Evolutionary conservation across 1,140 invertebrate genomes (phyloP), one percentile per base, ranked within the genome.

Genomic region (Zaprionus tsacasi): DNA sequence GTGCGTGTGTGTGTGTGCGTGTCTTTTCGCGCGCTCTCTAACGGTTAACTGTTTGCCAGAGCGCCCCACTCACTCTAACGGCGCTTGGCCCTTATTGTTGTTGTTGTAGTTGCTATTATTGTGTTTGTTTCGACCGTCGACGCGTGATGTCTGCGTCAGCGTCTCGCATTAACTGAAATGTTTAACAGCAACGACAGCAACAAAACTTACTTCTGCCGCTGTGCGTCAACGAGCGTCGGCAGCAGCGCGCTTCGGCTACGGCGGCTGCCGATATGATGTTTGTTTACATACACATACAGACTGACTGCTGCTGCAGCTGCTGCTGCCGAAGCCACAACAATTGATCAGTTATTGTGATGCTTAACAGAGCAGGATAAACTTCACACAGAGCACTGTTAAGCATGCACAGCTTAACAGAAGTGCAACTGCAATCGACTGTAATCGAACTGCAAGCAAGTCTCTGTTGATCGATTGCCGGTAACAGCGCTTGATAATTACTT

Each of bases 141-240:
- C 48, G 60, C 45, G 30, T 61, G 40, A 21, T 70, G 45, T 61
- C 38, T 72, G 64, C 50, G 60, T 50, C 65, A 79, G 78, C 75
- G 73, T 79, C 73, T 60, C 69, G 65, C 74, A 21, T 63, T 65
- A 57, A 78, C 76, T 78, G 58, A 70, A 70, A 50, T 40, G 71
- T 61, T 38, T 48, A 60, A 57, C 65, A 50, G 65, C 33, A 50
- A 30, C 35, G 48, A 57, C 13, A 36, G 45, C 65, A 55, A 40
- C 63, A 27, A 30, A 30, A 30, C 27, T 21, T 21, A 4, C 48
- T 15, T 36, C 43, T 6, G 17, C 13, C 54, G 50, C 33, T 30
- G 36, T 45, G 21, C 72, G 67, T 48, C 33, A 25, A 48, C 64
- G 30, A 2, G 10, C 27, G 13, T 15, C 45, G 12, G 33, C 13